phyloP scores from a whole-genome alignment of 2,797 vertebrate species.

The Orestias chungarensis region DNA sequence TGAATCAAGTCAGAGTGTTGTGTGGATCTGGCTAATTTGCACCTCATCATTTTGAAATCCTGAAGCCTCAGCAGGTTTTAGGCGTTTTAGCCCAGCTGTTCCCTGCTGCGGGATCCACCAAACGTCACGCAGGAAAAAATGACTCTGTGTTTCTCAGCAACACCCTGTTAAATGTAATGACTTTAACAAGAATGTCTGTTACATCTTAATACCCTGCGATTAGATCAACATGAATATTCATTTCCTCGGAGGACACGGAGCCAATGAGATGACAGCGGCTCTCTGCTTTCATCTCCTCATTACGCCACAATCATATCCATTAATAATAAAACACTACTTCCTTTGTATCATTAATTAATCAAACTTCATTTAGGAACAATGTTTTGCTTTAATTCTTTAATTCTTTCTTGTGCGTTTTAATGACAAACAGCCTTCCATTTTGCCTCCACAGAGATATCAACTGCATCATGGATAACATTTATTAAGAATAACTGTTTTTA shows the following conservation, averaged over 20 bases:
- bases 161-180: constrained; percentile 7
- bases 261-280: constrained; percentile 18
- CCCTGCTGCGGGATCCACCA: background rate
- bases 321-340: constrained; percentile 37
- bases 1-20: background rate
- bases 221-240: constrained; percentile 59
- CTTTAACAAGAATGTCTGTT: constrained; percentile 23
- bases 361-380: constrained; percentile 10
- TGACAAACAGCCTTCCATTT: background rate
- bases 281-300: constrained; percentile 41
- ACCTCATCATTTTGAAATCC: background rate
- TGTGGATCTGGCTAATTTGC: background rate
- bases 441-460: constrained; percentile 24
- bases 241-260: constrained; percentile 33
- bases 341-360: constrained; percentile 36
- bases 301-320: constrained; percentile 17
- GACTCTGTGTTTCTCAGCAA: background rate
- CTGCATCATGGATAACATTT: constrained; percentile 32
- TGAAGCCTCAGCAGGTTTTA: background rate
- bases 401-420: background rate
- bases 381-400: constrained; percentile 16
- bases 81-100: background rate
- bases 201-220: constrained; percentile 39
- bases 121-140: constrained; percentile 1
- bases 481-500: constrained; percentile 51